Conservation (phyloP, 2,797 vertebrate species). For the Spinus olivaceus region DNA sequence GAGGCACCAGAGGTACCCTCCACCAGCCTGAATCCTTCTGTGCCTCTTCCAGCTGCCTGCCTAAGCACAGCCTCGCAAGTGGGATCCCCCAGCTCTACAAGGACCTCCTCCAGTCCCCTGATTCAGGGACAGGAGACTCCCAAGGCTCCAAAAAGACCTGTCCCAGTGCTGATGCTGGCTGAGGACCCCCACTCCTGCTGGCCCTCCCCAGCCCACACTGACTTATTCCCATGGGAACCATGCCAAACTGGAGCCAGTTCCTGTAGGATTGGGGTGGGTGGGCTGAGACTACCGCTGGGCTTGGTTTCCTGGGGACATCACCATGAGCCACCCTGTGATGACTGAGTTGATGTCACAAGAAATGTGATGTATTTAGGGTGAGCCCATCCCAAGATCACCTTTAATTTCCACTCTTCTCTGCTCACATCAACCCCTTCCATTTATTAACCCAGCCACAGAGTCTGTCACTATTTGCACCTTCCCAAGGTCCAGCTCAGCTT, state of each 20-base stretch:
- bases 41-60: not conserved
- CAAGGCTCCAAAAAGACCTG: not conserved
- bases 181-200: not conserved
- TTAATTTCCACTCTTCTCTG: not conserved
- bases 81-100: not conserved
- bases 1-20: not conserved
- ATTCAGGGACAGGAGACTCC: not conserved
- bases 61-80: not conserved
- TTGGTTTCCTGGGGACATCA: not conserved
- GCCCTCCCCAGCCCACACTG: not conserved
- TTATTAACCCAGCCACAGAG: not conserved
- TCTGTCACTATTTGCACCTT: not conserved
- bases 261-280: not conserved
- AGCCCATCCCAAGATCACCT: not conserved
- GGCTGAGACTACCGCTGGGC: not conserved
- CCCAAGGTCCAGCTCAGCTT: not conserved
- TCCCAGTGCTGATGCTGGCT: not conserved
- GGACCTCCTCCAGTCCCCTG: not conserved
- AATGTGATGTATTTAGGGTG: not conserved
- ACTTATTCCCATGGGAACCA: not conserved
- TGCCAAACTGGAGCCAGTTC: not conserved
- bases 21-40: not conserved
- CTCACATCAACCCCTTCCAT: not conserved
- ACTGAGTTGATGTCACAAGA: not conserved
- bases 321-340: not conserved